Base-by-base conservation (phyloP, 1,140 invertebrate genomes). In the Streblospio benedicti region DNA sequence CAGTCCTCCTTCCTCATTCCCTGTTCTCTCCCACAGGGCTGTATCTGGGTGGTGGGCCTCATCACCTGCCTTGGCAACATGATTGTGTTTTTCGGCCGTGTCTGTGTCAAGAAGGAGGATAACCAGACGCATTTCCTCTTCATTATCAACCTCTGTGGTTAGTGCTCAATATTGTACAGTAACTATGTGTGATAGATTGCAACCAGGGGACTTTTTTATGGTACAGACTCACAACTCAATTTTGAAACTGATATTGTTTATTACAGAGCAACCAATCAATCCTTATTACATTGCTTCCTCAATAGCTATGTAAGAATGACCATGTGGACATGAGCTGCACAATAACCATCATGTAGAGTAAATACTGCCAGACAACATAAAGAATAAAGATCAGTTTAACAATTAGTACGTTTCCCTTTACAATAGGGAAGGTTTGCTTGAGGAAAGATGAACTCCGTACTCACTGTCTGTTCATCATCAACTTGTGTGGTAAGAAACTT, bases 21-120 rank as follows among this genome's bases (percentile, higher is more conserved):
- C 32, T 84, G 83, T 67, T 78, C 81, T 16, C 67, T 84, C 0
- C 71, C 89, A n/a, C 27, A 51, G 3, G 32, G 83, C 33, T 81
- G 83, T 0, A 83, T 88, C 6, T 90, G 88, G 87, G 68, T 86
- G n/a, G 84, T 90, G 63, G 86, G 83, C 16, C 67, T 82, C 1
- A 71, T 87, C 1, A 86, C 86, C 0, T 80, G 83, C 61, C 61
- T 81, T 9, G 85, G 86, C 16, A 90, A 90, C 68, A 65, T 80
- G 1, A 66, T 86, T 18, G 87, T 90, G 0, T 70, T 90, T 16
- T 84, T 83, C 73, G 84, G 85, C 54, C 79, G 88, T 65, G 81
- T 84, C 53, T 77, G 83, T 0, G 80, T 82, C 14, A 80, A 79
- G 6, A 70, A 74, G 62, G 52, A 71, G 60, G 43, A 20, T 12